phyloP scores from a whole-genome alignment of 2,888 invertebrate genomes.

The Pheosia gnoma region DNA sequence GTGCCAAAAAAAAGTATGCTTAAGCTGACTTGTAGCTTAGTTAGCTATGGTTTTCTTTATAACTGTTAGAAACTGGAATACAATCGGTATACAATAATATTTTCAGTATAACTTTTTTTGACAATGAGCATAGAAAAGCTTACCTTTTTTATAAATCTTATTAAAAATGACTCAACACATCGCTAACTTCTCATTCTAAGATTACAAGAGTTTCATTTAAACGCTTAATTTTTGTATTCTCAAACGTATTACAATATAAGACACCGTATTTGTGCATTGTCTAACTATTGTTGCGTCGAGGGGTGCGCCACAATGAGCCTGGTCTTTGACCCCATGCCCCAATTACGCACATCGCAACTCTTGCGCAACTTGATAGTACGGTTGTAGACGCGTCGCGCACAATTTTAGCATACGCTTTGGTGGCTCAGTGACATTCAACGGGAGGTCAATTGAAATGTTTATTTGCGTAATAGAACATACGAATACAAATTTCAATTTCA shows the following conservation, averaged over 20 bases:
- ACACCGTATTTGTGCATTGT: conserved; percentile 37
- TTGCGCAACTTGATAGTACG: conserved; percentile 48
- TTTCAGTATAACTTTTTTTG: too few relatives aligned
- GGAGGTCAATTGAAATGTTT: too few relatives aligned
- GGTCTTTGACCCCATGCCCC: conserved; percentile 70
- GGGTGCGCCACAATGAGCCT: conserved; percentile 48
- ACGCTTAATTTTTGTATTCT: conserved; percentile 14
- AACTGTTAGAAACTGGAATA: too few relatives aligned
- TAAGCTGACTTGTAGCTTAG: too few relatives aligned
- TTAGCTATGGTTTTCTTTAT: too few relatives aligned
- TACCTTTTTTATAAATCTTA: too few relatives aligned
- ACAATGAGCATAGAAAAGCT: too few relatives aligned
- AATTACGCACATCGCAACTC: conserved; percentile 48
- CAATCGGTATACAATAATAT: too few relatives aligned
- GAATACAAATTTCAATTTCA: too few relatives aligned
- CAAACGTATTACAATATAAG: conserved; percentile 37
- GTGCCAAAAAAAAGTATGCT: too few relatives aligned
- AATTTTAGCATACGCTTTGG: background rate
- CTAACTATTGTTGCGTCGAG: conserved; percentile 36
- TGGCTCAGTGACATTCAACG: background rate
- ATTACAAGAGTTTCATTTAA: conserved; percentile 13
- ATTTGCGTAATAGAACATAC: too few relatives aligned
- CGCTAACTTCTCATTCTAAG: background rate
- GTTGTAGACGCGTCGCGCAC: conserved; percentile 16
- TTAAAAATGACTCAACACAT: background rate